Conservation (phyloP, 2,797 vertebrate genomes). For the Alfaro cultratus region DNA sequence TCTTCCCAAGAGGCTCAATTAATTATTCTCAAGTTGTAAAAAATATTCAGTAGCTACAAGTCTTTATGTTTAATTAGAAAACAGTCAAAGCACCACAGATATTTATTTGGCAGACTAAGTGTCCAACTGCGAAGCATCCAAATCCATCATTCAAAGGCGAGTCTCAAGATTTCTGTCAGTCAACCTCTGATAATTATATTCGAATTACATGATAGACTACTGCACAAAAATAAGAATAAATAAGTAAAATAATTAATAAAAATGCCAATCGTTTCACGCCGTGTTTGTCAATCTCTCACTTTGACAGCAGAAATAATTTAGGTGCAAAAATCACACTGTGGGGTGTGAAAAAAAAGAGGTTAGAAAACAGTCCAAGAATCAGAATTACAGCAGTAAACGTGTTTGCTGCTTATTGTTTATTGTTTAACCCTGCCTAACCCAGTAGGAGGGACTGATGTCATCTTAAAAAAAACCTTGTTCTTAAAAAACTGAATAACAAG, state of each 20-base stretch:
- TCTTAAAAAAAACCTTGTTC: not conserved
- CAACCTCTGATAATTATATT: slow-evolving; percentile 23
- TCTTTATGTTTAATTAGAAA: slow-evolving; percentile 20
- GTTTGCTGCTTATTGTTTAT: not conserved
- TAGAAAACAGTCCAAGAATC: slow-evolving; percentile 25
- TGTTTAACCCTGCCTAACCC: not conserved
- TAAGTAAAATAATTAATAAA: slow-evolving; percentile 14
- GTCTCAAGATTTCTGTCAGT: slow-evolving; percentile 44
- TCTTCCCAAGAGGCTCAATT: not conserved
- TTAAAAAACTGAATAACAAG: not conserved
- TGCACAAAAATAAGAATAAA: not conserved
- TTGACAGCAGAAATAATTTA: slow-evolving; percentile 30
- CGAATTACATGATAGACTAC: not conserved
- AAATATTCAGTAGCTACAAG: slow-evolving; percentile 27
- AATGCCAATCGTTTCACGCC: not conserved
- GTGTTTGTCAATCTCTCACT: slow-evolving; percentile 28
- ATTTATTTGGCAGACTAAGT: slow-evolving; percentile 3
- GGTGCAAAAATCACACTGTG: slow-evolving; percentile 11
- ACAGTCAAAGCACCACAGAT: slow-evolving; percentile 4
- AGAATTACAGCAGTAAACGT: slow-evolving; percentile 21
- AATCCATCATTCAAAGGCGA: slow-evolving; percentile 16
- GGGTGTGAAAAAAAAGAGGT: slow-evolving; percentile 21
- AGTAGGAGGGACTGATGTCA: not conserved
- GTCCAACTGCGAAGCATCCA: slow-evolving; percentile 9
- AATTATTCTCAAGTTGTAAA: not conserved